Evolutionary conservation across 1,140 invertebrate genomes (phyloP), one percentile per base, ranked within the genome.

Genomic region (Mercenaria mercenaria): DNA sequence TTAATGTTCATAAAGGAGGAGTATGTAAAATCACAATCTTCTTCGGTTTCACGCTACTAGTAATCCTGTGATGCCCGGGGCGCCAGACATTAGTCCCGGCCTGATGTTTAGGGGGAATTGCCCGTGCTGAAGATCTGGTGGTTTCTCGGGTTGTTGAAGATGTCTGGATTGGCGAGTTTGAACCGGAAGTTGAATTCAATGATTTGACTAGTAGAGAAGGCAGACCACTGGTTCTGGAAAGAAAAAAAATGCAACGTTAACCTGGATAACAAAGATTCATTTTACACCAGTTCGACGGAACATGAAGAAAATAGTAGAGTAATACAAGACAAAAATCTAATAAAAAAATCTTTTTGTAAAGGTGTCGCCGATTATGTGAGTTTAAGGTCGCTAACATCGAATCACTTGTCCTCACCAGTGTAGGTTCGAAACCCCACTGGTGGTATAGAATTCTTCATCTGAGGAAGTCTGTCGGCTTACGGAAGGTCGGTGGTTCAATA

Each of bases 1-100:
- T n/a, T 47, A 41, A 26, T 34, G 20, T 79, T 79, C 50, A 77
- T 34, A 61, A 18, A 15, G 56, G 20, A 26, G 74, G 20, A 15
- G 85, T 67, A 59, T 88, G 74, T 20, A 88, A 34, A 67, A 80
- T 37, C 39, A 88, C 56, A 13, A 52, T 52, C 26, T 88, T 72
- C 29, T 29, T 39, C 20, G 83, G 83, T 86, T 88, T 80, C 13
- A 72, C 26, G 11, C 37, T 76, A 39, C 18, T 26, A 15, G 34
- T 47, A 32, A 56, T 34, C 15, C 79, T 64, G 0, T 64, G 32
- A 32, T 59, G 69, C 18, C 39, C 32, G 1, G 47, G 39, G 2
- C 76, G 74, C 74, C 85, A 67, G 26, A 15, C 64, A 67, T 29
- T 32, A 2, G n/a, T 13, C 23, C 39, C 52, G 1, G 72, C 15